Evolutionary conservation across 1,140 invertebrate genomes (phyloP), one percentile per base, ranked within the genome.

Genomic region (Metopolophium dirhodum): DNA sequence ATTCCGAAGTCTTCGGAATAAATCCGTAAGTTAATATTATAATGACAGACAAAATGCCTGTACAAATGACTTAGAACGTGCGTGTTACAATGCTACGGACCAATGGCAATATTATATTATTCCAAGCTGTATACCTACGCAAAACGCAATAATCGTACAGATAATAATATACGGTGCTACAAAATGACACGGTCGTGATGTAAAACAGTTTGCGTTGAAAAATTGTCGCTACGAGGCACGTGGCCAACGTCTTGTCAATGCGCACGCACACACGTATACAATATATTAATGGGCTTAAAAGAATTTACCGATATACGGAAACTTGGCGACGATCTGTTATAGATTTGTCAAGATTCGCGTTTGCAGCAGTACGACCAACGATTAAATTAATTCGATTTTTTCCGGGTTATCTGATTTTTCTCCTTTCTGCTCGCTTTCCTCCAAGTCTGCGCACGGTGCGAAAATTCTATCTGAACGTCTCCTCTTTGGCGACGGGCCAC

Each of bases 61-160:
- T 77, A 77, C 61, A n/a, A n/a, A n/a, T 18, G 30, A 35, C 7
- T 4, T n/a, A 77, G 30, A n/a, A 77, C 18, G 61, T 77, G 6
- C 61, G 61, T 77, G 61, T 77, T 77, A 77, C 61, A 77, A 18
- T 77, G 61, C n/a, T 77, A n/a, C 61, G 61, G 61, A 77, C 61
- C 30, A 77, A 77, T 77, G 61, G 4, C n/a, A n/a, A n/a, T 77
- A 35, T 77, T n/a, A 77, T 68, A 68, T n/a, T 68, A 68, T 68
- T 77, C 14, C n/a, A n/a, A 77, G n/a, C 61, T n/a, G n/a, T 18
- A 77, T n/a, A 77, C 61, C 61, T 77, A n/a, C 61, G n/a, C n/a
- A 77, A n/a, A n/a, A 77, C 61, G 11, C 18, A 77, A 77, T 77
- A 77, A 77, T 77, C 61, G 11, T n/a, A 77, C 14, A 6, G 30